phyloP scores from a whole-genome alignment of 2,113 vertebrate species.

The Menura novaehollandiae region DNA sequence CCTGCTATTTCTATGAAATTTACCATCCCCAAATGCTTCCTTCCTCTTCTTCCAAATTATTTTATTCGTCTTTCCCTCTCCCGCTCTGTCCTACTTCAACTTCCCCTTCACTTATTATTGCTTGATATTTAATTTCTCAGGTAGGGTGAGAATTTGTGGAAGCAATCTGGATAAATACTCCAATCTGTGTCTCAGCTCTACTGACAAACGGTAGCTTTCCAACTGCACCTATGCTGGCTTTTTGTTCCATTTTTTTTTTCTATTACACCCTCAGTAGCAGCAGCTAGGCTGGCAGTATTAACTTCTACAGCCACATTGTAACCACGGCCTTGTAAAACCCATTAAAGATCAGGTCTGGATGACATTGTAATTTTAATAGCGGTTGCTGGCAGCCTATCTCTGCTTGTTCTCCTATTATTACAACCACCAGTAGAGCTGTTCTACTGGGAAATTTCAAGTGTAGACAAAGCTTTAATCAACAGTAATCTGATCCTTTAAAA shows the following conservation, averaged over 20 bases:
- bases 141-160: background rate
- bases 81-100: background rate
- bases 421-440: constrained; percentile 45
- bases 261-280: background rate
- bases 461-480: constrained; percentile 70
- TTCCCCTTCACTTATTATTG: background rate
- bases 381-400: constrained; percentile 14
- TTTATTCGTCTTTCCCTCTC: background rate
- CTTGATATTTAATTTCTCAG: background rate
- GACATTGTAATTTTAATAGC: constrained; percentile 43
- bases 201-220: background rate
- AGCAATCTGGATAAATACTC: background rate
- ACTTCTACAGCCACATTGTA: background rate
- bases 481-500: constrained; percentile 67
- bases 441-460: constrained; percentile 63
- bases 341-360: constrained; percentile 27
- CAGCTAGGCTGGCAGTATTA: background rate
- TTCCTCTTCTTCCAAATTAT: background rate
- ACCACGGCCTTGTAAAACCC: background rate
- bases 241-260: background rate
- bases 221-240: background rate
- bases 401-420: constrained; percentile 49
- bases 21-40: background rate
- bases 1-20: background rate
- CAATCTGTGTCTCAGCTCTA: background rate